Evolutionary conservation across 2,797 vertebrate genomes (phyloP).

Genomic region (Tokudaia muenninki): DNA sequence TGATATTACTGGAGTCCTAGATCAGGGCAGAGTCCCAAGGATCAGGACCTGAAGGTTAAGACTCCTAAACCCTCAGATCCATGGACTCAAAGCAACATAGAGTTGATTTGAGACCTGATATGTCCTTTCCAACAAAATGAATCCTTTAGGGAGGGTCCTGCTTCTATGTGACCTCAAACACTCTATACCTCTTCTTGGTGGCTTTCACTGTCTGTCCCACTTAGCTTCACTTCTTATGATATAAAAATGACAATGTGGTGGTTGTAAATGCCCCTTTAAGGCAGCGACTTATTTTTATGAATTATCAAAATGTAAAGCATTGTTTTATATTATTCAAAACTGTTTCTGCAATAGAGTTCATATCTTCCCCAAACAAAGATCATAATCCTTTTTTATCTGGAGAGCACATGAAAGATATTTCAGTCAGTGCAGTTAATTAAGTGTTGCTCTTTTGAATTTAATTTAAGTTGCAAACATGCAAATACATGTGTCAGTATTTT

Average conservation of each 20-base stretch:
- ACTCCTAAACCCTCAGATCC: neutral
- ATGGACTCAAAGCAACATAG: neutral
- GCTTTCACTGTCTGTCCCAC: neutral
- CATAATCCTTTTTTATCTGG: neutral
- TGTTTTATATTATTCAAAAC: neutral
- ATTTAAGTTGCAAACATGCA: neutral
- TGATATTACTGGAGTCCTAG: neutral
- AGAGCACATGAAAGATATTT: neutral
- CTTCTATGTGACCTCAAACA: neutral
- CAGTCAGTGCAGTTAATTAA: neutral
- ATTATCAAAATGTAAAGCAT: neutral
- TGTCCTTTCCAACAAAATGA: neutral
- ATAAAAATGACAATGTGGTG: neutral
- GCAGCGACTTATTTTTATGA: neutral
- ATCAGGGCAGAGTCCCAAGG: neutral
- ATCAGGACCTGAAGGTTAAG: neutral
- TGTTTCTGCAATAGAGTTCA: constrained; percentile 41
- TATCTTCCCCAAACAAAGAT: neutral
- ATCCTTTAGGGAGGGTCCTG: fast-evolving
- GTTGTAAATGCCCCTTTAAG: neutral
- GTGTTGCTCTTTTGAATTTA: neutral
- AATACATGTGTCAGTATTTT: neutral
- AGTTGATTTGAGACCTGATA: neutral
- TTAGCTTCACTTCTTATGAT: too few relatives aligned
- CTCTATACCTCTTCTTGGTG: neutral